A percentile compares a stretch with the other conserved stretches of the same genome.
Evolutionary conservation across 1,140 invertebrate genomes (phyloP).

Genomic region (Dolichoris vasculosae): DNA sequence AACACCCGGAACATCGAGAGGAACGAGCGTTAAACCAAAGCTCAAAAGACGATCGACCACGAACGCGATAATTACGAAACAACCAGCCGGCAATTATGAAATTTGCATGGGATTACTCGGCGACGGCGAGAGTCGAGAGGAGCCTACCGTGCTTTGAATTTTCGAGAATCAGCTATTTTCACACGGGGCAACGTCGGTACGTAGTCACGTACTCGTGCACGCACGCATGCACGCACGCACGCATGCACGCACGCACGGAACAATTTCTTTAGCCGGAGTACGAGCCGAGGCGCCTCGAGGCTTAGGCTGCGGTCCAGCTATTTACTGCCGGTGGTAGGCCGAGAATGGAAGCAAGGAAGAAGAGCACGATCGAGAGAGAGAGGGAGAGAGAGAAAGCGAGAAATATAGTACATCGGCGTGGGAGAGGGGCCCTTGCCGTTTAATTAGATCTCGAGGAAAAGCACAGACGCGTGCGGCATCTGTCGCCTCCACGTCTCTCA

Average conservation of each 20-base stretch:
- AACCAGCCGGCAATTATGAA: neutral
- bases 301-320: constrained; percentile 35
- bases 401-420: constrained; percentile 14
- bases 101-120: neutral
- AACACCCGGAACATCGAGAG: too few relatives aligned
- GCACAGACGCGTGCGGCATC: constrained; percentile 22
- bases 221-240: neutral
- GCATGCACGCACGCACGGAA: neutral
- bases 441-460: constrained; percentile 49
- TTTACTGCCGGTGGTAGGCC: constrained; percentile 26
- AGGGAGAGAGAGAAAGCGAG: neutral
- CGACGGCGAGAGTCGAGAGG: neutral
- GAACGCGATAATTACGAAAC: neutral
- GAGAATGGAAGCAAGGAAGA: neutral
- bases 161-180: neutral
- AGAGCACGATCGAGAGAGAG: neutral
- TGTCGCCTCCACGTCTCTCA: constrained; percentile 35
- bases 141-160: neutral
- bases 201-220: neutral
- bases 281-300: constrained; percentile 13
- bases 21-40: too few relatives aligned
- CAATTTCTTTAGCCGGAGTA: constrained; percentile 34
- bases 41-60: too few relatives aligned
- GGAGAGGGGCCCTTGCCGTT: constrained; percentile 32
- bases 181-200: neutral